phyloP scores from a whole-genome alignment of 1,140 invertebrate species.

The Papilio polyxenes region DNA sequence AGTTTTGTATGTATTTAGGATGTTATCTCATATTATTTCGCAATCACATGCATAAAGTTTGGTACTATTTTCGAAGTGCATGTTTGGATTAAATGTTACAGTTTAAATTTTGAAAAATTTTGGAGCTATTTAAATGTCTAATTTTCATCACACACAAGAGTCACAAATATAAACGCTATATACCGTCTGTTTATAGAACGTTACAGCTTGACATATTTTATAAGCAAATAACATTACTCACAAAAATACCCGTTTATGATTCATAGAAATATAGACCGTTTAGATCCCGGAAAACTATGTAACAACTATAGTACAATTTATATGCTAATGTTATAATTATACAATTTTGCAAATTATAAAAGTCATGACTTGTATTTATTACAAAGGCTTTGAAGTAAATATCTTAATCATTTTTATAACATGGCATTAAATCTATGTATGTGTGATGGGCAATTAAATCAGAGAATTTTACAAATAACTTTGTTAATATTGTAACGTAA shows the following conservation, averaged over 20 bases:
- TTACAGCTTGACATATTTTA: not conserved
- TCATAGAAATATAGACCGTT: not conserved
- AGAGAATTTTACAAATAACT: not conserved
- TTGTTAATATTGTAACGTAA: not conserved
- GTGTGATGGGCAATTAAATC: not conserved
- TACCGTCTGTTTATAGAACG: too few species aligned
- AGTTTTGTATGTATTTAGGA: not conserved
- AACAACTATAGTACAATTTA: slow-evolving; percentile 3
- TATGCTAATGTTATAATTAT: not conserved
- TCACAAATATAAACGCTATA: too few species aligned
- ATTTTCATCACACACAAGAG: too few species aligned
- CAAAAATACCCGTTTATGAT: slow-evolving; percentile 17
- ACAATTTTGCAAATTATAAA: not conserved
- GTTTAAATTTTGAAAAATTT: too few species aligned
- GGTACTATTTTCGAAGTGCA: too few species aligned
- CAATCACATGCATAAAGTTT: not conserved
- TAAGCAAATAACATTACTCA: not conserved
- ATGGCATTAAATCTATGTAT: not conserved
- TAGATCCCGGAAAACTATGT: not conserved
- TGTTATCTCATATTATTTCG: not conserved
- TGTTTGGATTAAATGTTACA: too few species aligned
- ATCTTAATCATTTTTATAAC: not conserved
- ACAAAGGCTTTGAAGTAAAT: not conserved
- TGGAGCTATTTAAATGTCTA: too few species aligned
- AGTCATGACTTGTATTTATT: not conserved